Percentiles rank a stretch among this genome's conserved stretches.
Evolutionary conservation across 2,888 invertebrate species (phyloP).

Genomic region (Trachelus stipa): DNA sequence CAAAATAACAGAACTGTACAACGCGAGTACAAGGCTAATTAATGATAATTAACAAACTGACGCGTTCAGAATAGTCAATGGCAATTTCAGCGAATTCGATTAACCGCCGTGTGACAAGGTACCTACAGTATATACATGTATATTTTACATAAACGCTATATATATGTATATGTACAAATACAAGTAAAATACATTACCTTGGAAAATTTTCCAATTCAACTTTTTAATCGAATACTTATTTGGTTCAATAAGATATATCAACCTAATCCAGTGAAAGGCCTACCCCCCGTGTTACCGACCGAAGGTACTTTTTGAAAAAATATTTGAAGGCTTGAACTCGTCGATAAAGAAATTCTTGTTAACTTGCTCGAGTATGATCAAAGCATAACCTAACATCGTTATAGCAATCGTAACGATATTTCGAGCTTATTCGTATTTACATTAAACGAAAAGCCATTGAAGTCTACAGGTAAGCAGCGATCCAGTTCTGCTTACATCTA

Average conservation of each 20-base stretch:
- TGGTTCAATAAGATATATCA: background rate
- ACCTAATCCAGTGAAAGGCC: too few relatives aligned
- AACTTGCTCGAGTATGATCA: background rate
- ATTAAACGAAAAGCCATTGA: background rate
- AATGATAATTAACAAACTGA: background rate
- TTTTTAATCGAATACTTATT: background rate
- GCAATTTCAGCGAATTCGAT: background rate
- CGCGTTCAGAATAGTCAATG: background rate
- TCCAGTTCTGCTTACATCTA: background rate
- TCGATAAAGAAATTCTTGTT: background rate
- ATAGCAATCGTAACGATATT: background rate
- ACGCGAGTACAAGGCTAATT: background rate
- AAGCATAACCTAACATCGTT: background rate
- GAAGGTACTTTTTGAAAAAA: background rate
- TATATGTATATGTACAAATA: background rate
- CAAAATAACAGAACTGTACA: background rate
- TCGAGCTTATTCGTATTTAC: background rate
- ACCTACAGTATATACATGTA: background rate
- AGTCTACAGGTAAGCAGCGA: background rate
- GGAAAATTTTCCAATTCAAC: background rate
- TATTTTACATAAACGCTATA: background rate
- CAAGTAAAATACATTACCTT: background rate
- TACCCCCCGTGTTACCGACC: too few relatives aligned
- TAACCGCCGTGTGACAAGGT: background rate
- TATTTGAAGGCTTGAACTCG: background rate